Evolutionary conservation across 2,797 vertebrate genomes (phyloP).

Genomic region (Alfaro cultratus): DNA sequence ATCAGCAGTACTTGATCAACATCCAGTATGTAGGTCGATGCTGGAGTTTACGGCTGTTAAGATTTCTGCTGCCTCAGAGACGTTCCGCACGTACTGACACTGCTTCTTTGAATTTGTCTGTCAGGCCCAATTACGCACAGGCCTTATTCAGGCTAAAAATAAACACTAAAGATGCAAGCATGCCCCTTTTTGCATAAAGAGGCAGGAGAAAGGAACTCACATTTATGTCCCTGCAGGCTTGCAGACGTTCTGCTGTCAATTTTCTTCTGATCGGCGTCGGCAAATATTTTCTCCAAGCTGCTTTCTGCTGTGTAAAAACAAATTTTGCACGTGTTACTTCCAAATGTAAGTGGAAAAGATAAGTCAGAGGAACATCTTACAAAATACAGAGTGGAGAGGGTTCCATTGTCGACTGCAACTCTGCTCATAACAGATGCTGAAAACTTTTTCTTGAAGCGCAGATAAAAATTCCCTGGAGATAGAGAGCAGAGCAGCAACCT

Average conservation of each 20-base stretch:
- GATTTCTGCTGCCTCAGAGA: constrained; percentile 39
- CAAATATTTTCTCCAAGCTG: constrained; percentile 56
- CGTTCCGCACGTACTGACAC: constrained; percentile 12
- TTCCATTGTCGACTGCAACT: constrained; percentile 71
- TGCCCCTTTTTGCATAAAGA: not conserved
- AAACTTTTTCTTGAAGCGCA: constrained; percentile 66
- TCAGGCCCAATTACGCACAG: constrained; percentile 40
- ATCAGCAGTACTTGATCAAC: constrained; percentile 40
- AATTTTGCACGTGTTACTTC: not conserved
- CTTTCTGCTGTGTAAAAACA: not conserved
- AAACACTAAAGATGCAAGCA: constrained; percentile 3
- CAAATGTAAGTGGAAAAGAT: not conserved
- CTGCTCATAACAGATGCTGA: not conserved
- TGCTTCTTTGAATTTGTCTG: constrained; percentile 22
- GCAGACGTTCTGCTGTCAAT: constrained; percentile 27
- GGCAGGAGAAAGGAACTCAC: not conserved
- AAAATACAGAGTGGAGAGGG: constrained; percentile 80
- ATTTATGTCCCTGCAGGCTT: constrained; percentile 42
- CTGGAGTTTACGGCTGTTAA: constrained; percentile 41
- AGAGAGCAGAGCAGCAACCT: constrained; percentile 36
- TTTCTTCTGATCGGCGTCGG: constrained; percentile 35
- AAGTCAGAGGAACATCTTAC: constrained; percentile 71
- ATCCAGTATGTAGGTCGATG: constrained; percentile 51
- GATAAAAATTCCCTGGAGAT: constrained; percentile 7
- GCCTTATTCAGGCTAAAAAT: constrained; percentile 39